Conservation (phyloP, 2,113 vertebrate genomes). For the Dryoscopus gambensis region DNA sequence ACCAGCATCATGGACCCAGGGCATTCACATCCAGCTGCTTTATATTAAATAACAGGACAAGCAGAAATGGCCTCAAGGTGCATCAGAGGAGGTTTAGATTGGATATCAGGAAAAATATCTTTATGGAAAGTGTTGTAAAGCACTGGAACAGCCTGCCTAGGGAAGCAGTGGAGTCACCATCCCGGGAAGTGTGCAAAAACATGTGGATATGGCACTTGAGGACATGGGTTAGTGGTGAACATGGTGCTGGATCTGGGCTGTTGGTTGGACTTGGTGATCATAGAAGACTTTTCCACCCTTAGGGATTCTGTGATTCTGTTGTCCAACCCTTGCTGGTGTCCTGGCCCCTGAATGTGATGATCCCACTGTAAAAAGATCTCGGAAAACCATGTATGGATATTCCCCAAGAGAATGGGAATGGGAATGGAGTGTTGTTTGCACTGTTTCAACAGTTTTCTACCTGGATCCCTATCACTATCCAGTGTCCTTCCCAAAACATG, state of each 20-base stretch:
- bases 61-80: background rate
- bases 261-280: too few species aligned
- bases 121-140: background rate
- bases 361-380: background rate
- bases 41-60: background rate
- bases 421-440: background rate
- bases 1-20: background rate
- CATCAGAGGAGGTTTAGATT: background rate
- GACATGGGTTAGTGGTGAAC: background rate
- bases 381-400: background rate
- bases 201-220: background rate
- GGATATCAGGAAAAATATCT: background rate
- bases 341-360: fast-evolving
- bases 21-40: background rate
- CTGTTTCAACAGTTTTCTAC: background rate
- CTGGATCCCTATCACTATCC: too few species aligned
- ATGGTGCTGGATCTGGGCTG: background rate
- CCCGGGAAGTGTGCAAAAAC: background rate
- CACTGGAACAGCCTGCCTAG: background rate
- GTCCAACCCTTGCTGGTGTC: background rate
- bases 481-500: fast-evolving
- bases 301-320: background rate
- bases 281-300: background rate
- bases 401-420: background rate
- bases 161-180: background rate